Evolutionary conservation across 2,888 invertebrate species (phyloP).

Genomic region (Troides aeacus): DNA sequence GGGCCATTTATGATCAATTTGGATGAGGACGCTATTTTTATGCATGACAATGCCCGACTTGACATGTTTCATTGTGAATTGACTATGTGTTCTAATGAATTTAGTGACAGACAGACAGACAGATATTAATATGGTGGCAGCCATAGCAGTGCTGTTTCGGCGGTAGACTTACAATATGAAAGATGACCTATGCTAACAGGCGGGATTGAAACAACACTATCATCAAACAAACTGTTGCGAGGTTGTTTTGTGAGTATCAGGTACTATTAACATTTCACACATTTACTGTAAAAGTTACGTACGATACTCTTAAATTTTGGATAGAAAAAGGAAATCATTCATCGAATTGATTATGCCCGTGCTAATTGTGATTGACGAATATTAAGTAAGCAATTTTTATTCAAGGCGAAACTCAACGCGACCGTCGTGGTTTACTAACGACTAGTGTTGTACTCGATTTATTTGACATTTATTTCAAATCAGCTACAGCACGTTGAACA

Average conservation of each 20-base stretch:
- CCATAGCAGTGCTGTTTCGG: too few relatives aligned
- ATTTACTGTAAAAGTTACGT: background rate
- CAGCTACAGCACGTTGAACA: background rate
- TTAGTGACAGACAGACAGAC: too few relatives aligned
- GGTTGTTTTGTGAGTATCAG: background rate
- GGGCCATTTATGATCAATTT: too few relatives aligned
- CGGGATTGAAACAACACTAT: too few relatives aligned
- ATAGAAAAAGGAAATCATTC: background rate
- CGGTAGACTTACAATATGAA: too few relatives aligned
- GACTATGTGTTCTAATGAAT: too few relatives aligned
- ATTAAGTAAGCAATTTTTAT: constrained; percentile 17
- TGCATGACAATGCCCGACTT: too few relatives aligned
- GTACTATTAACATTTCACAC: background rate
- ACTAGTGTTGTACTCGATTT: constrained; percentile 13
- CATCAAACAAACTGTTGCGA: too few relatives aligned
- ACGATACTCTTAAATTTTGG: background rate
- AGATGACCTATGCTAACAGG: too few relatives aligned
- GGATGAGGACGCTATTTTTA: too few relatives aligned
- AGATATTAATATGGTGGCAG: too few relatives aligned
- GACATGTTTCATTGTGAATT: too few relatives aligned
- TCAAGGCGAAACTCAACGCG: constrained; percentile 18
- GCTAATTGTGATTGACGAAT: constrained; percentile 7
- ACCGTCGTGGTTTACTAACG: constrained; percentile 5
- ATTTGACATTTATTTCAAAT: constrained; percentile 7
- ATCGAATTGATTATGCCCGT: background rate